These are phyloP conservation scores for Corythucha ciliata DNA, from an alignment of 2,888 invertebrate species.

Conservation along the genomic window DNA sequence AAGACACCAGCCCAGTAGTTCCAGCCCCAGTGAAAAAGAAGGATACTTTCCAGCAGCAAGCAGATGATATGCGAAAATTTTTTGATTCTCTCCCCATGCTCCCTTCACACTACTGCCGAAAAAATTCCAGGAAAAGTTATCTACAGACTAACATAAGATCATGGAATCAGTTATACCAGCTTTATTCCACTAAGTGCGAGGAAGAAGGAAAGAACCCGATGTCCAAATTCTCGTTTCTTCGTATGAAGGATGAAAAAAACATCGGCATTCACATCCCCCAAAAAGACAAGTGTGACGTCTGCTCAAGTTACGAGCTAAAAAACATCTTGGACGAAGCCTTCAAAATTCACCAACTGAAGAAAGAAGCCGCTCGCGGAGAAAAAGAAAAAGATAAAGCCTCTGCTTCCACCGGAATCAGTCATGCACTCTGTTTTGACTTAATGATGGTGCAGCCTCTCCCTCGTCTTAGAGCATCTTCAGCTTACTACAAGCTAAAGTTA, in stretches of 20 bases:
- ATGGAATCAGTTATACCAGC: slow-evolving; percentile 1
- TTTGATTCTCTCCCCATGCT: slow-evolving; percentile 9
- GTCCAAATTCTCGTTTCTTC: slow-evolving; percentile 2
- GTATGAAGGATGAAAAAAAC: slow-evolving; percentile 5
- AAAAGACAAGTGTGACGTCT: slow-evolving; percentile 18
- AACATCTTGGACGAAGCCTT: slow-evolving; percentile 1
- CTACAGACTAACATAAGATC: background rate
- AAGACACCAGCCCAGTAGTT: background rate
- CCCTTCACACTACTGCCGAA: slow-evolving; percentile 4
- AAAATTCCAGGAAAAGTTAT: background rate
- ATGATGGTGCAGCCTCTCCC: background rate
- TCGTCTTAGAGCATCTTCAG: background rate
- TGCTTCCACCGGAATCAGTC: background rate
- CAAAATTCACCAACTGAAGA: background rate
- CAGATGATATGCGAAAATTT: background rate
- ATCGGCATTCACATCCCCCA: slow-evolving; percentile 9
- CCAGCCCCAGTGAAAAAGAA: background rate
- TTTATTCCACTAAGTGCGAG: too few species aligned
- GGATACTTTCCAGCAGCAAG: background rate
- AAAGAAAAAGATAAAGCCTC: slow-evolving; percentile 6
- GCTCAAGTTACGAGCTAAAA: slow-evolving; percentile 2
- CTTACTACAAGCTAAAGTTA: background rate
- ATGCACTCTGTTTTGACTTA: background rate
- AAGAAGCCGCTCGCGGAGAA: background rate
- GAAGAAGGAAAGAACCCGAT: too few species aligned